A percentile compares a stretch with the other conserved stretches of the same genome.
Conservation (phyloP, 1,140 invertebrate genomes). For the Steinernema khuongi region DNA sequence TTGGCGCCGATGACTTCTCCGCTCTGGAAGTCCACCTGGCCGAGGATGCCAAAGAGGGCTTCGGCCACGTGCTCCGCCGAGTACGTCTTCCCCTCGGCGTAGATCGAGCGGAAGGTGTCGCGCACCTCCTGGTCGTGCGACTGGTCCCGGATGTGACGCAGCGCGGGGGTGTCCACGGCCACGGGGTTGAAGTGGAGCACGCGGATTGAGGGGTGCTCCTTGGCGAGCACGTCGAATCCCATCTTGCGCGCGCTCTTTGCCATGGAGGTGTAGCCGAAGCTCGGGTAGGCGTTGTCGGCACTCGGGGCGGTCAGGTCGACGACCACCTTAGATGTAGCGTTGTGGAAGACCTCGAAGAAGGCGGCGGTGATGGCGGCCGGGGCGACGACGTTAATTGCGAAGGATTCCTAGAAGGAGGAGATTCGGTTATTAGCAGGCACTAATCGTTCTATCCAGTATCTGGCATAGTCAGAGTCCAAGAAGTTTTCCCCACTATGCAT, state of each 20-base stretch:
- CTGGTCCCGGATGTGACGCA: constrained; percentile 5
- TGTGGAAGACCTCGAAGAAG: constrained; percentile 11
- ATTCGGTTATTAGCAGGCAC: background rate
- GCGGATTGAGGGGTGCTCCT: background rate
- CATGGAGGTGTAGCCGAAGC: background rate
- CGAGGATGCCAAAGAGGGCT: background rate
- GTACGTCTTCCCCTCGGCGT: background rate
- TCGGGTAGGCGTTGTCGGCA: background rate
- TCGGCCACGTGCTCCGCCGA: background rate
- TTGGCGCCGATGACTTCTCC: constrained; percentile 4
- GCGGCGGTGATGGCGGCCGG: background rate
- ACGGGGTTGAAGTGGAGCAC: constrained; percentile 8
- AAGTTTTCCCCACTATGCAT: no score
- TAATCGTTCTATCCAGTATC: no score
- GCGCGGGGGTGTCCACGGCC: background rate
- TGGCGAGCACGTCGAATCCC: background rate
- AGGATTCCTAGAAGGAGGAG: background rate
- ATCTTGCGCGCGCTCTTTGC: constrained; percentile 7
- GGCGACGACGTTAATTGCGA: background rate
- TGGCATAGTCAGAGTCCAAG: no score
- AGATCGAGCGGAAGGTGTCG: background rate
- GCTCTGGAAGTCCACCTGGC: background rate
- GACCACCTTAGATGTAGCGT: background rate
- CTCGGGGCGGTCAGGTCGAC: background rate
- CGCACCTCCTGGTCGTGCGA: constrained; percentile 2